Conservation (phyloP, 1,140 invertebrate genomes). For the Drosophila punjabiensis region DNA sequence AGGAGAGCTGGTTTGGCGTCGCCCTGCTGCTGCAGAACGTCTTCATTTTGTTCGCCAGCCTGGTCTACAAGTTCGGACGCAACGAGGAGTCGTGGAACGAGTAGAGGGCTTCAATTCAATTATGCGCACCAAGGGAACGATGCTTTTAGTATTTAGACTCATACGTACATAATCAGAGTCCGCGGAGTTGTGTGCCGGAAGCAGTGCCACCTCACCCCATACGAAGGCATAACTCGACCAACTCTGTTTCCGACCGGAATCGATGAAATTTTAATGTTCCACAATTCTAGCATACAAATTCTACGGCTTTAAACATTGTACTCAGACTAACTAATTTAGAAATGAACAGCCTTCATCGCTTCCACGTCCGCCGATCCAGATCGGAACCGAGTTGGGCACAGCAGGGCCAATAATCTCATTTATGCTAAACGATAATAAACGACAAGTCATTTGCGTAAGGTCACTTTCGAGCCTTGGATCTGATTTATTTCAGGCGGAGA, state of each 20-base stretch:
- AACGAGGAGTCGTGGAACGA: conserved; percentile 94
- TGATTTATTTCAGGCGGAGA: conserved; percentile 60
- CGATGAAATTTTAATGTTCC: conserved; percentile 18
- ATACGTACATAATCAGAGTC: conserved; percentile 52
- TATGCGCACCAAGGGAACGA: conserved; percentile 7
- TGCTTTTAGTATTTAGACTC: conserved; percentile 50
- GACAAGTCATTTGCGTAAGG: conserved; percentile 62
- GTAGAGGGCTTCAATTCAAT: conserved; percentile 47
- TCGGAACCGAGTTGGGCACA: conserved; percentile 8
- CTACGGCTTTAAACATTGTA: conserved; percentile 31
- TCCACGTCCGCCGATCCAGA: conserved; percentile 1
- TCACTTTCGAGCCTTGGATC: conserved; percentile 31
- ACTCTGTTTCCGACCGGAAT: conserved; percentile 14
- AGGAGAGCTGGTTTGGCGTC: conserved; percentile 92
- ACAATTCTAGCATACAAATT: conserved; percentile 17
- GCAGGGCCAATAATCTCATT: conserved; percentile 68
- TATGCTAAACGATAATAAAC: conserved; percentile 60
- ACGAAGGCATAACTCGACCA: conserved; percentile 16
- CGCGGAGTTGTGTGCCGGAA: conserved; percentile 21
- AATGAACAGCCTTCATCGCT: conserved; percentile 11
- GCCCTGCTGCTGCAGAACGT: conserved; percentile 97
- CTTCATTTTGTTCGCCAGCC: conserved; percentile 96
- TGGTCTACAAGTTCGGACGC: conserved; percentile 97
- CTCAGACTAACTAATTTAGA: conserved; percentile 15
- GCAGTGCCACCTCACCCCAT: conserved; percentile 11